phyloP scores from a whole-genome alignment of 2,888 invertebrate species.

The Hydraecia micacea region DNA sequence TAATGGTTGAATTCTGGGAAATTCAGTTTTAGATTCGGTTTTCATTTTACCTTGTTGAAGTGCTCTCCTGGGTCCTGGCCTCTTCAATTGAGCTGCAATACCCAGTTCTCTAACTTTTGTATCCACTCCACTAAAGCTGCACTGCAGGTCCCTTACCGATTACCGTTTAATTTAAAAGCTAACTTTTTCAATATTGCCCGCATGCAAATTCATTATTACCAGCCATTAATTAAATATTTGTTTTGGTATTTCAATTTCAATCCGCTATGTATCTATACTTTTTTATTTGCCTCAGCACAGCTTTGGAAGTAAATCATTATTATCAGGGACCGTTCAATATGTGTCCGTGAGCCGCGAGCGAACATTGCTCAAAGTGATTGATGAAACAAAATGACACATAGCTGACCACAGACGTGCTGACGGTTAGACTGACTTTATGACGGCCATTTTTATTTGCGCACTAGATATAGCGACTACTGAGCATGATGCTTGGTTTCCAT shows the following conservation, averaged over 20 bases:
- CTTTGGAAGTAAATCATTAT: constrained; percentile 34
- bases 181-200: constrained; percentile 6
- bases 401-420: constrained; percentile 26
- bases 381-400: constrained; percentile 50
- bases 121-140: constrained; percentile 1
- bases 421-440: constrained; percentile 22
- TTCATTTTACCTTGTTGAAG: not conserved
- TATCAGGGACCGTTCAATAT: constrained; percentile 23
- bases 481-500: not conserved
- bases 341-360: constrained; percentile 6
- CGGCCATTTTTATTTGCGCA: constrained; percentile 40
- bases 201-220: not conserved
- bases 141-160: not conserved
- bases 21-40: not conserved
- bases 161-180: constrained; percentile 19
- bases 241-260: constrained; percentile 12
- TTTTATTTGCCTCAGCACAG: not conserved
- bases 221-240: constrained; percentile 8
- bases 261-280: not conserved
- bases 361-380: constrained; percentile 41
- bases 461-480: constrained; percentile 8
- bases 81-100: not conserved
- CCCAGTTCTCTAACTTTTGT: not conserved
- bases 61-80: not conserved
- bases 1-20: not conserved